Conservation (phyloP, 2,113 vertebrate species). For the Camelus bactrianus region DNA sequence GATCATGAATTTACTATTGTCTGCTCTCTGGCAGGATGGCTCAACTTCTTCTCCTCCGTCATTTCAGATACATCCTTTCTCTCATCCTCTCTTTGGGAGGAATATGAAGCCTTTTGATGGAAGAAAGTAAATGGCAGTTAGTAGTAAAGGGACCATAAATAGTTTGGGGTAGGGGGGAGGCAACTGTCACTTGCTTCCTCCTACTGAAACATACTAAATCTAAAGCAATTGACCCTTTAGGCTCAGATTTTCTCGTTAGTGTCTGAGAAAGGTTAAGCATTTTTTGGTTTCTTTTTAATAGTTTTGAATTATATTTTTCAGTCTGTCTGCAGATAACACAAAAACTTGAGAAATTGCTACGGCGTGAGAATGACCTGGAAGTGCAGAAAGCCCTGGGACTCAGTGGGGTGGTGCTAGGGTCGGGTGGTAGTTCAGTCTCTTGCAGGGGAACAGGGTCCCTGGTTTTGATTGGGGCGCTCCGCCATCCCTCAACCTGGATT, state of each 20-base stretch:
- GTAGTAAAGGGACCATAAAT: slow-evolving; percentile 68
- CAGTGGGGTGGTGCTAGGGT: background rate
- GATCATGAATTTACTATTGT: background rate
- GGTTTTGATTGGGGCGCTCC: background rate
- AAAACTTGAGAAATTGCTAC: slow-evolving; percentile 72
- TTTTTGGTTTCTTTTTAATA: slow-evolving; percentile 66
- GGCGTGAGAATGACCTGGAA: slow-evolving; percentile 70
- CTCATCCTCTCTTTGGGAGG: slow-evolving; percentile 39
- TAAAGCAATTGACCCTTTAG: slow-evolving; percentile 78
- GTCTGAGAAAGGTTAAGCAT: slow-evolving; percentile 71
- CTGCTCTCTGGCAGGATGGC: background rate
- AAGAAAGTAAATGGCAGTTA: slow-evolving; percentile 73
- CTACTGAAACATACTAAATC: slow-evolving; percentile 63
- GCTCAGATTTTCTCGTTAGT: slow-evolving; percentile 81
- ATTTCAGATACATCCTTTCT: background rate
- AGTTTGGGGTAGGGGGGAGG: background rate
- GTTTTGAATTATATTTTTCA: slow-evolving; percentile 75
- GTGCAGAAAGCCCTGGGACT: slow-evolving; percentile 52
- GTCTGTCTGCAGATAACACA: slow-evolving; percentile 67
- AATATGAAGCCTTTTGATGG: slow-evolving; percentile 70
- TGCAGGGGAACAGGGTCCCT: background rate
- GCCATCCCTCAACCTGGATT: background rate
- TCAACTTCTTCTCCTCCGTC: background rate
- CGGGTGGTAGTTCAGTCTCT: background rate
- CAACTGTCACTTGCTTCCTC: slow-evolving; percentile 58